A percentile compares a stretch with the other conserved stretches of the same genome.
Evolutionary conservation across 2,113 vertebrate genomes (phyloP).

Genomic region (Heliornis fulica): DNA sequence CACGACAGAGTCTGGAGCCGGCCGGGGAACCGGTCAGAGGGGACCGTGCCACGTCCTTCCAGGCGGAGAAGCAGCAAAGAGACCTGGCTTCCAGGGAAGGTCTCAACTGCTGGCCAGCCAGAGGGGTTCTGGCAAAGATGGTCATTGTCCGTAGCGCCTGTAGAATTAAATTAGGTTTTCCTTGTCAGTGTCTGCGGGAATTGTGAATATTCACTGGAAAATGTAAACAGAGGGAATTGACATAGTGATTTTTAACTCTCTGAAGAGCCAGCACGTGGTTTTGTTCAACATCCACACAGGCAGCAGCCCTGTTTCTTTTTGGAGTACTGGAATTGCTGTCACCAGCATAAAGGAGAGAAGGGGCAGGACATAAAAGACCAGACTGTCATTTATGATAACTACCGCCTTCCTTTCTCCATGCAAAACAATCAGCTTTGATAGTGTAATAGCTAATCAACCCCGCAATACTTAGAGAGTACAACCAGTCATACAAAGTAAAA

Average conservation of each 20-base stretch:
- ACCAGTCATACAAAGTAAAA: background rate
- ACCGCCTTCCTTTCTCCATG: background rate
- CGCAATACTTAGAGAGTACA: background rate
- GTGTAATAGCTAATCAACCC: background rate
- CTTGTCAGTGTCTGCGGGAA: background rate
- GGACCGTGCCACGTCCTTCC: background rate
- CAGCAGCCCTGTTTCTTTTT: background rate
- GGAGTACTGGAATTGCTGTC: background rate
- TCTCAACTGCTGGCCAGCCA: no score
- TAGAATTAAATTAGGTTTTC: background rate
- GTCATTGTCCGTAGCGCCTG: accelerated
- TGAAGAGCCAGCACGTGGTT: background rate
- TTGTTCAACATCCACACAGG: background rate
- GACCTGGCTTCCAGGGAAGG: background rate
- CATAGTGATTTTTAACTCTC: background rate
- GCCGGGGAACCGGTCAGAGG: background rate
- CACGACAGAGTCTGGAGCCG: background rate
- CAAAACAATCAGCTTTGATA: background rate
- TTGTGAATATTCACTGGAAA: background rate
- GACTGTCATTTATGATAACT: background rate
- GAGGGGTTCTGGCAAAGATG: no score
- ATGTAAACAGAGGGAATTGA: accelerated
- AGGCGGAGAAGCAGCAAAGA: background rate
- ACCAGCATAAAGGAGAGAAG: background rate
- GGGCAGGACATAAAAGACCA: background rate